These are phyloP conservation scores for Laterallus jamaicensis DNA, from an alignment of 2,113 vertebrate genomes.

Conservation along the genomic window DNA sequence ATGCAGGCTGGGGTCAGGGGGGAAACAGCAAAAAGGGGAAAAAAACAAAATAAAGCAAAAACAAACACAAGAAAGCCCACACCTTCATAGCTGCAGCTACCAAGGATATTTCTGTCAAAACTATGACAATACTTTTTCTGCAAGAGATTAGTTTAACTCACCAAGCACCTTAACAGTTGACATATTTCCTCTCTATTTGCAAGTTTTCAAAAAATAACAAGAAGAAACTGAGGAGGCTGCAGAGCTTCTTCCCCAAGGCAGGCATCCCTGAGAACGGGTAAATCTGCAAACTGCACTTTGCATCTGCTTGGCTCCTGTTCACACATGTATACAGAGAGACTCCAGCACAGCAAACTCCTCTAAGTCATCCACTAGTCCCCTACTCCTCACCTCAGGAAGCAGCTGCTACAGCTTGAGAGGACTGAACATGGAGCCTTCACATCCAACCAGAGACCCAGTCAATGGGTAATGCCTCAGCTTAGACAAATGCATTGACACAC, in stretches of 20 bases:
- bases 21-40: background rate
- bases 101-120: background rate
- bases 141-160: background rate
- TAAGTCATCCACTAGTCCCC: background rate
- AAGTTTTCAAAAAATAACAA: background rate
- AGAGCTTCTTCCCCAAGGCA: background rate
- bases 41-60: too few relatives aligned
- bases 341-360: background rate
- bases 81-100: background rate
- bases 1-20: background rate
- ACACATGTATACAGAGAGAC: background rate
- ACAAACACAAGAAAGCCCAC: background rate
- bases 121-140: fast-evolving
- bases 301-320: background rate
- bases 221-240: fast-evolving
- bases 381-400: too few relatives aligned
- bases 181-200: background rate
- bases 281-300: background rate
- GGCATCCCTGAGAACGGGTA: background rate
- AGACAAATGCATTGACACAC: background rate
- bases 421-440: background rate
- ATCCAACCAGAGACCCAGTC: background rate
- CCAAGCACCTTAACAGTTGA: background rate
- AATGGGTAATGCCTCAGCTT: background rate
- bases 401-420: background rate